Conservation (phyloP, 2,888 invertebrate genomes). For the Tipula vernalis region DNA sequence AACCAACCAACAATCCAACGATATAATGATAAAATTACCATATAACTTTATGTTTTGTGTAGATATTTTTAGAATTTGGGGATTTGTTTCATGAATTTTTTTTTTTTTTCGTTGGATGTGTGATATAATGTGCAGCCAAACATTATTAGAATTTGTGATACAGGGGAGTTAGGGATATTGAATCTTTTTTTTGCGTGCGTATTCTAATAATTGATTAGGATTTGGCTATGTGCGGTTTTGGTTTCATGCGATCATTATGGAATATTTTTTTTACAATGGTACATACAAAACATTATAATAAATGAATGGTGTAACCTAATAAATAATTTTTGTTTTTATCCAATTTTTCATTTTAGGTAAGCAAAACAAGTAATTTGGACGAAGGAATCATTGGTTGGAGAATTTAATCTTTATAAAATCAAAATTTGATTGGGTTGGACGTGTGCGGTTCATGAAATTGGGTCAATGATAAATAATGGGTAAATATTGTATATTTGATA, state of each 20-base stretch:
- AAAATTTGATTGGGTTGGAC: neutral
- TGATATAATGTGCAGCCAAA: neutral
- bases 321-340: neutral
- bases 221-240: neutral
- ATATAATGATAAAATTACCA: neutral
- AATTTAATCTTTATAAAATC: neutral
- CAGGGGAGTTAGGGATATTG: neutral
- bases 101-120: neutral
- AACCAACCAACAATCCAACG: neutral
- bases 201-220: neutral
- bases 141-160: neutral
- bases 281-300: no score
- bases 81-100: neutral
- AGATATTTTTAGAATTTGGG: neutral
- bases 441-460: neutral
- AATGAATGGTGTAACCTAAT: neutral
- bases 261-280: neutral
- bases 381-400: neutral
- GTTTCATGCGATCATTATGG: no score
- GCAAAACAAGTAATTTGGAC: neutral
- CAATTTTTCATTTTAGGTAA: neutral
- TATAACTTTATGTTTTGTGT: neutral
- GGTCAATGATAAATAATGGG: neutral
- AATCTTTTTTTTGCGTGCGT: neutral
- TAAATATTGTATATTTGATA: neutral